Conservation (phyloP, 2,113 vertebrate species). For the Forbesichthys agassizii region DNA sequence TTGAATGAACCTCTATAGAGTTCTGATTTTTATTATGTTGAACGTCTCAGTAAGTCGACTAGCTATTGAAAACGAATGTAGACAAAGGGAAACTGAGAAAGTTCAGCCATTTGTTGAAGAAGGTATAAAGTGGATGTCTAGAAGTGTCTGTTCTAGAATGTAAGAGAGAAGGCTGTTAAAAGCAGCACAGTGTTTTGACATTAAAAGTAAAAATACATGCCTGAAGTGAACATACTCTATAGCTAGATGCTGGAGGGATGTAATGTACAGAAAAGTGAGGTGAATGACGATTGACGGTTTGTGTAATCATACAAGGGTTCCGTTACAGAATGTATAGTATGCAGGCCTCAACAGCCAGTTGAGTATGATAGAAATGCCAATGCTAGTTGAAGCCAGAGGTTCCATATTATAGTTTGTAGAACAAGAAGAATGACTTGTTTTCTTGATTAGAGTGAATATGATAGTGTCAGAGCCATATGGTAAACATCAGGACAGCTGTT, state of each 20-base stretch:
- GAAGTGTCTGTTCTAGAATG: conserved; percentile 3
- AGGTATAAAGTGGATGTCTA: conserved; percentile 12
- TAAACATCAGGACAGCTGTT: conserved; percentile 4
- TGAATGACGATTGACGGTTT: neutral
- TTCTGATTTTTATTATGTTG: neutral
- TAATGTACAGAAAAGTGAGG: neutral
- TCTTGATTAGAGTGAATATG: too few species aligned
- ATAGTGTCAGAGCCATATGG: too few species aligned
- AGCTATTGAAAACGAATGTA: conserved; percentile 40
- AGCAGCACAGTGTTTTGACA: neutral
- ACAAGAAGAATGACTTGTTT: too few species aligned
- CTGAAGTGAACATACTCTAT: neutral
- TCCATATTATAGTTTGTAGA: too few species aligned
- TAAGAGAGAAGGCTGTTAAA: neutral
- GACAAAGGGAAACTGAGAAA: conserved; percentile 20
- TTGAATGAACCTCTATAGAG: too few species aligned
- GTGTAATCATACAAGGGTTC: neutral
- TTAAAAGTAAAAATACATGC: neutral
- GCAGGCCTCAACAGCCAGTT: too few species aligned
- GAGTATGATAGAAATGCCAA: too few species aligned
- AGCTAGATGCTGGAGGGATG: too few species aligned
- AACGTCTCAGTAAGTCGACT: conserved; percentile 49
- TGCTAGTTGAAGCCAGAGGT: too few species aligned
- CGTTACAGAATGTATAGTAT: too few species aligned
- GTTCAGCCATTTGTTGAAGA: conserved; percentile 10